Percentiles rank a stretch among this genome's conserved stretches.
Evolutionary conservation across 64 coral and sea anemone genomes (phyloP).

Genomic region (Porites lutea): DNA sequence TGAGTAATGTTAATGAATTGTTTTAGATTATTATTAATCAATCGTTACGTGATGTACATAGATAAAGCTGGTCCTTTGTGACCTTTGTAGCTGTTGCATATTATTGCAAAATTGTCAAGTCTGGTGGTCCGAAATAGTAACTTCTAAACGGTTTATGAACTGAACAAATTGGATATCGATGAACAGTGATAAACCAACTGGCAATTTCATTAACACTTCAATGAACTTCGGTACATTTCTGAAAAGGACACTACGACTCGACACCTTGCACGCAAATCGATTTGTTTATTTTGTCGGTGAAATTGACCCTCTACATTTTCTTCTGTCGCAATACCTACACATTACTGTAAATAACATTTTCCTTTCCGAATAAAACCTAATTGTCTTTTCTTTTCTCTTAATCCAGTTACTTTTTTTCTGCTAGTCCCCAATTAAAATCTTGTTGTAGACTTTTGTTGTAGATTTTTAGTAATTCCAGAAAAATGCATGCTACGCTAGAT

Average conservation of each 20-base stretch:
- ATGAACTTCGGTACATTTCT: neutral
- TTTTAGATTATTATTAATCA: neutral
- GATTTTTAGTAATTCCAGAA: neutral
- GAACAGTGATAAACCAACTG: neutral
- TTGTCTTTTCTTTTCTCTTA: neutral
- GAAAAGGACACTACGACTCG: neutral
- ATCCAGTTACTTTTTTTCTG: neutral
- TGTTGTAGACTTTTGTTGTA: too few species aligned
- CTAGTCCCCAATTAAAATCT: neutral
- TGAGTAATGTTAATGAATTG: neutral
- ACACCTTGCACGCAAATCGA: neutral
- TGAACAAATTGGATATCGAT: too few species aligned
- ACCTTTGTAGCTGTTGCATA: too few species aligned
- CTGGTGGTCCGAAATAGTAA: too few species aligned
- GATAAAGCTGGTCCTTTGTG: neutral
- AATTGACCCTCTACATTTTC: neutral
- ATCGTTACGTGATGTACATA: constrained; percentile 7
- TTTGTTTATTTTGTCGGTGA: neutral
- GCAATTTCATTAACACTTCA: constrained; percentile 12
- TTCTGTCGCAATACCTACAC: neutral
- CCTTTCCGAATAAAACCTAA: neutral
- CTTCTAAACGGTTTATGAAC: neutral
- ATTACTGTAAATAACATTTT: neutral
- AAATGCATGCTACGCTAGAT: neutral
- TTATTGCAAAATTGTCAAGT: too few species aligned